Percentiles rank a stretch among this genome's conserved stretches.
These are phyloP conservation scores for Pterois miles DNA, from an alignment of 2,797 vertebrate genomes.

Conservation along the genomic window DNA sequence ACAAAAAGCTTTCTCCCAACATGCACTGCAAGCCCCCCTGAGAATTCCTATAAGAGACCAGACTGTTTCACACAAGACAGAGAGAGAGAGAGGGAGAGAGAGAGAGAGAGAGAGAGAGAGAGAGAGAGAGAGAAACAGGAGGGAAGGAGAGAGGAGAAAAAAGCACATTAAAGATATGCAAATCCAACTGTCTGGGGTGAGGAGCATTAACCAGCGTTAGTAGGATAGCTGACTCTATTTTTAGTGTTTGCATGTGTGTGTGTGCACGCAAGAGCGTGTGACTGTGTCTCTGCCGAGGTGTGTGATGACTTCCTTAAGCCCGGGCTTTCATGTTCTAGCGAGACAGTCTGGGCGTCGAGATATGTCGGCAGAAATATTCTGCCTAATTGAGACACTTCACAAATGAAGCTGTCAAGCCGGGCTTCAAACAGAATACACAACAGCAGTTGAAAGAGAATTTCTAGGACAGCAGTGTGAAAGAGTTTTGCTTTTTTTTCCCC, in stretches of 20 bases:
- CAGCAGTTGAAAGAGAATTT: slow-evolving; percentile 72
- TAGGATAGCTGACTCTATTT: slow-evolving; percentile 78
- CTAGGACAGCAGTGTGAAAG: slow-evolving; percentile 65
- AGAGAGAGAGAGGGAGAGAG: slow-evolving; percentile 31
- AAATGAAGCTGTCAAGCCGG: slow-evolving; percentile 76
- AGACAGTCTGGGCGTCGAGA: slow-evolving; percentile 78
- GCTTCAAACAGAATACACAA: slow-evolving; percentile 77
- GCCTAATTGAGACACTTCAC: slow-evolving; percentile 82
- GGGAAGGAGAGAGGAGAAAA: slow-evolving; percentile 30
- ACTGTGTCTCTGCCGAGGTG: slow-evolving; percentile 69
- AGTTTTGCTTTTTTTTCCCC: neutral
- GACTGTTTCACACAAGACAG: slow-evolving; percentile 68
- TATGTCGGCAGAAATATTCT: slow-evolving; percentile 80
- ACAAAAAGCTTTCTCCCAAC: slow-evolving; percentile 66
- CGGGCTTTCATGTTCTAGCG: slow-evolving; percentile 79
- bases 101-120: slow-evolving; percentile 49
- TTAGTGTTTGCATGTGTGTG: slow-evolving; percentile 64
- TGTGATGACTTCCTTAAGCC: slow-evolving; percentile 86
- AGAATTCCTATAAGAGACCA: slow-evolving; percentile 72
- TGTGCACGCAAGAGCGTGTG: slow-evolving; percentile 6
- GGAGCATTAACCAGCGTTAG: slow-evolving; percentile 79
- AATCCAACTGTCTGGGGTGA: slow-evolving; percentile 81
- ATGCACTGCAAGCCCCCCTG: slow-evolving; percentile 64
- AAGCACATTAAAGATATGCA: slow-evolving; percentile 83
- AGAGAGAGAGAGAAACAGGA: slow-evolving; percentile 24